These are phyloP conservation scores for Petrocephalus microphthalmus DNA, from an alignment of 2,113 vertebrate genomes.

Conservation along the genomic window DNA sequence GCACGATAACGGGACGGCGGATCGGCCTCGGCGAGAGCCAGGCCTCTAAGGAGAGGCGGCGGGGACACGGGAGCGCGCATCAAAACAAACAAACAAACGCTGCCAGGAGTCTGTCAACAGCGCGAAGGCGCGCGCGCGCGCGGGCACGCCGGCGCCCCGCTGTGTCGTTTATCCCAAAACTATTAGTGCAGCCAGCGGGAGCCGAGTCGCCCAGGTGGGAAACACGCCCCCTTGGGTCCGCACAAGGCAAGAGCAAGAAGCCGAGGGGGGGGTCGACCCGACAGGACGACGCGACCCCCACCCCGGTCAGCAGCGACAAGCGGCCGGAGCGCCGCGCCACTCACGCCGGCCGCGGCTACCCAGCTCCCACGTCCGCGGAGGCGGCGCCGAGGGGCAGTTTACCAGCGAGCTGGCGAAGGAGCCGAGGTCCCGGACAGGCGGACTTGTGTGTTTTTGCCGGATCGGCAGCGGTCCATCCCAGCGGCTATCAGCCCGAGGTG, in stretches of 20 bases:
- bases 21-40: neutral
- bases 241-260: neutral
- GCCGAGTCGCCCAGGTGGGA: neutral
- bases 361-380: neutral
- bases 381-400: neutral
- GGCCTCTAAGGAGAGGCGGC: neutral
- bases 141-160: neutral
- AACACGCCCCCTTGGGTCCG: neutral
- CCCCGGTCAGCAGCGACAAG: neutral
- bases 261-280: neutral
- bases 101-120: neutral
- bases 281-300: neutral
- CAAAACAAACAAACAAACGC: slow-evolving; percentile 8
- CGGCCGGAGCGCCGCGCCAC: neutral
- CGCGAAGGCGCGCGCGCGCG: neutral
- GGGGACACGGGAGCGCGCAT: neutral
- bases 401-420: neutral
- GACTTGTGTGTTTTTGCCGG: neutral
- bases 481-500: neutral
- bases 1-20: neutral
- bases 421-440: neutral
- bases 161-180: neutral
- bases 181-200: neutral
- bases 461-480: neutral
- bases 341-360: neutral